A percentile compares a stretch with the other conserved stretches of the same genome.
phyloP scores from a whole-genome alignment of 2,888 invertebrate genomes.

The Caenorhabditis wallacei region DNA sequence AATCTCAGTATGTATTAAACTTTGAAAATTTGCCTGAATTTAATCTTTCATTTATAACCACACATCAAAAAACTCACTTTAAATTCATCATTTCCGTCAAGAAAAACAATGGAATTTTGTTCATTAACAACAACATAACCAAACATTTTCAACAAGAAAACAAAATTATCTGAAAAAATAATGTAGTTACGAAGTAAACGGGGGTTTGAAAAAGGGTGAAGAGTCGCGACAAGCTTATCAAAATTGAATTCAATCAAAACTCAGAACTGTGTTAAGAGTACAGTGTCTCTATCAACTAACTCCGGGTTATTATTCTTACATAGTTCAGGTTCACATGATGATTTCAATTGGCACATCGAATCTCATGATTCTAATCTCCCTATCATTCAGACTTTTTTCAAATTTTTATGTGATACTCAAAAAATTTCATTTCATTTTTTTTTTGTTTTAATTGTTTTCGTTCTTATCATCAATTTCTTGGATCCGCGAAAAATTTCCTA shows the following conservation, averaged over 20 bases:
- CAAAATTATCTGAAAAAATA: constrained; percentile 16
- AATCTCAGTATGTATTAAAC: constrained; percentile 50
- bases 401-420: background rate
- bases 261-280: constrained; percentile 48
- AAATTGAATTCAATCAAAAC: constrained; percentile 47
- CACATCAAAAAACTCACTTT: constrained; percentile 36
- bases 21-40: constrained; percentile 51
- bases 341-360: constrained; percentile 13
- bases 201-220: constrained; percentile 27
- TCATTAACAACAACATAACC: constrained; percentile 65
- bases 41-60: background rate
- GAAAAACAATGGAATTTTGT: constrained; percentile 62
- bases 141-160: constrained; percentile 49
- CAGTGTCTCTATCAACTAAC: constrained; percentile 37
- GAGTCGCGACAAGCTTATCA: constrained; percentile 53
- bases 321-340: constrained; percentile 53
- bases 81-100: constrained; percentile 60
- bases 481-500: background rate
- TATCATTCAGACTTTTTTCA: background rate
- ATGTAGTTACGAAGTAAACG: constrained; percentile 22
- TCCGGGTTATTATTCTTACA: constrained; percentile 38
- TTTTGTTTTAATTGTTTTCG: background rate
- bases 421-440: background rate
- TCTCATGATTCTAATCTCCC: constrained; percentile 31
- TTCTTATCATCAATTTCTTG: background rate